A percentile compares a stretch with the other conserved stretches of the same genome.
Conservation (phyloP, 1,140 invertebrate species). For the Bilobella aurantiaca region DNA sequence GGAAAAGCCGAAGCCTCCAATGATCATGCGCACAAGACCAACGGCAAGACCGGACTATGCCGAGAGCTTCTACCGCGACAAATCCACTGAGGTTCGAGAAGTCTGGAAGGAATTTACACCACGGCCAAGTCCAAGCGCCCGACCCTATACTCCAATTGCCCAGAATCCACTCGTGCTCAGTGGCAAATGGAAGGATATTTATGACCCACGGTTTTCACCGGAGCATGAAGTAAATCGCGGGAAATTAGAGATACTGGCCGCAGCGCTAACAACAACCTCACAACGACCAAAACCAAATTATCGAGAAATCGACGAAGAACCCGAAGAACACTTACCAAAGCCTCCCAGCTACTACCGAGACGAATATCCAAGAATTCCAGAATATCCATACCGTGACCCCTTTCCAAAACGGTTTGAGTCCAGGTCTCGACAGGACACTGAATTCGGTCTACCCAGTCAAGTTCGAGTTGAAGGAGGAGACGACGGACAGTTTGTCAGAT, state of each 20-base stretch:
- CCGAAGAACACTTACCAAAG: neutral
- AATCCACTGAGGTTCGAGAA: conserved; percentile 11
- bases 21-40: neutral
- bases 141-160: neutral
- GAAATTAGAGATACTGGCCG: conserved; percentile 43
- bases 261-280: conserved; percentile 40
- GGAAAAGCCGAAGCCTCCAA: neutral
- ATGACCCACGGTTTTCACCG: conserved; percentile 33
- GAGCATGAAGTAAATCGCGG: conserved; percentile 49
- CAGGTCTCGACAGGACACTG: neutral
- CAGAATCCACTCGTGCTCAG: conserved; percentile 5
- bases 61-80: neutral
- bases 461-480: neutral
- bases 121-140: neutral
- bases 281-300: neutral
- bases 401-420: neutral
- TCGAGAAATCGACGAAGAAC: conserved; percentile 8
- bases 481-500: conserved; percentile 11
- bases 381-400: too few species aligned
- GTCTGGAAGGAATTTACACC: neutral
- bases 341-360: too few species aligned
- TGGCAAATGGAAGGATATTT: conserved; percentile 16
- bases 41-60: neutral
- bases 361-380: neutral
- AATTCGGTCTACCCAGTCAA: neutral